Percentiles rank a stretch among this genome's conserved stretches.
These are phyloP conservation scores for Thryonomys swinderianus DNA, from an alignment of 2,113 vertebrate genomes.

Conservation along the genomic window DNA sequence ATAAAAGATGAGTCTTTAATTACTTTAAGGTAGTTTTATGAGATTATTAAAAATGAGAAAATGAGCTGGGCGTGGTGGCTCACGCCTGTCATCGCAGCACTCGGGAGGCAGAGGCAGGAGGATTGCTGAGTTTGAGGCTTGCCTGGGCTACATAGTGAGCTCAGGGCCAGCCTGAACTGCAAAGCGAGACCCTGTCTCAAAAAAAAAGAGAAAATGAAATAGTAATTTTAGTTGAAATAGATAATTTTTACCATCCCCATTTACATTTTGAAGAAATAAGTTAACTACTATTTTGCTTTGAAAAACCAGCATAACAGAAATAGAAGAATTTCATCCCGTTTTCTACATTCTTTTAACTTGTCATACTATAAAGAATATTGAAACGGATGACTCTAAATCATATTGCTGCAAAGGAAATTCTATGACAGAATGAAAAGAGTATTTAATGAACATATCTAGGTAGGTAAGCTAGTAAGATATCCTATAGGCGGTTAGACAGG, in stretches of 20 bases:
- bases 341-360: neutral
- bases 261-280: neutral
- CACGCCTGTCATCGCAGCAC: too few relatives aligned
- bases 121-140: too few relatives aligned
- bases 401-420: constrained; percentile 10
- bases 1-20: constrained; percentile 43
- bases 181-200: too few relatives aligned
- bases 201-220: constrained; percentile 45
- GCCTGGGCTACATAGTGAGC: too few relatives aligned
- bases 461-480: too few relatives aligned
- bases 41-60: constrained; percentile 57
- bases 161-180: too few relatives aligned
- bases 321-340: neutral
- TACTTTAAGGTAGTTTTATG: neutral
- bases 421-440: neutral
- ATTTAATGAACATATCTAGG: neutral
- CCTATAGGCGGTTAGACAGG: too few relatives aligned
- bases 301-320: constrained; percentile 18
- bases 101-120: too few relatives aligned
- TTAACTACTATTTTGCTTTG: constrained; percentile 20
- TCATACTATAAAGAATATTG: neutral
- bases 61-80: too few relatives aligned
- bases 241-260: neutral
- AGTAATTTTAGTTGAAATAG: constrained; percentile 53
- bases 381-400: neutral